phyloP scores from a whole-genome alignment of 2,113 vertebrate genomes.

The Lamprotornis superbus region DNA sequence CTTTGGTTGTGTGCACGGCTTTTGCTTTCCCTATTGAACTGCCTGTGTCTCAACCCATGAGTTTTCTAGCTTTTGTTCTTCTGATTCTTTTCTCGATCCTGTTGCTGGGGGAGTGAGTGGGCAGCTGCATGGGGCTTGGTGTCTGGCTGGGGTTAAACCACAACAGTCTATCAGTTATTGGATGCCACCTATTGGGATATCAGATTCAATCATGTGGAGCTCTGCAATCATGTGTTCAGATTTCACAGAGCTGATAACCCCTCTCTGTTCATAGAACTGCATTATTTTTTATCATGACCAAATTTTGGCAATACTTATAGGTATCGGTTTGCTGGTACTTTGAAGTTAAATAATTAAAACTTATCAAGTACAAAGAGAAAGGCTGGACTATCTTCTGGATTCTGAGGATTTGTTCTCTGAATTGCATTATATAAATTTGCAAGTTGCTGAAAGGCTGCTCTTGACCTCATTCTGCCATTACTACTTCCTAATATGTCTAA shows the following conservation, averaged over 20 bases:
- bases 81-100: accelerated
- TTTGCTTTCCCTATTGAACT: not conserved
- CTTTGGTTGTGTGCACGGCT: accelerated
- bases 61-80: not conserved
- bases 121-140: not conserved
- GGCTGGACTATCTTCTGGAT: not conserved
- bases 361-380: not conserved
- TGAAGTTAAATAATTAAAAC: not conserved
- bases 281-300: not conserved
- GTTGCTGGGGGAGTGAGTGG: accelerated
- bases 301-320: not conserved
- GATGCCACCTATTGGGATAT: not conserved
- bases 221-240: not conserved
- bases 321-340: not conserved
- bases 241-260: not conserved
- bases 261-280: not conserved
- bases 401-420: not conserved
- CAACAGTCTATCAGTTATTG: not conserved
- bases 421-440: not conserved
- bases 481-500: accelerated
- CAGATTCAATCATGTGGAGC: not conserved
- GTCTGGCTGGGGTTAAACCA: not conserved
- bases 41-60: not conserved
- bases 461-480: not conserved
- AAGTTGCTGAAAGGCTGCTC: not conserved